phyloP scores from a whole-genome alignment of 2,113 vertebrate genomes.

The Xiphorhynchus elegans region DNA sequence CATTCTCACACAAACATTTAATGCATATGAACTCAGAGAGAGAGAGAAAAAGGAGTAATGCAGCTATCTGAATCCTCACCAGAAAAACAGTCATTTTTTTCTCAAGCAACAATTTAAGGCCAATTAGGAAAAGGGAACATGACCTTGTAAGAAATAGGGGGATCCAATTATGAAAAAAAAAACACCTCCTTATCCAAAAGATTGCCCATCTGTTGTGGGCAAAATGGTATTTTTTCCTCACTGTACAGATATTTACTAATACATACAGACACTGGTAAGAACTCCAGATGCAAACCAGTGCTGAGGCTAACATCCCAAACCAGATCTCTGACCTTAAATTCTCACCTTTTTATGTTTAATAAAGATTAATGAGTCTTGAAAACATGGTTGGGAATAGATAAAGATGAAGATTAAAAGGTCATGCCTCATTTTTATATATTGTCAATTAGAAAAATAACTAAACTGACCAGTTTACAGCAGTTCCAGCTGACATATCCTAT shows the following conservation, averaged over 20 bases:
- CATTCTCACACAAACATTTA: constrained; percentile 39
- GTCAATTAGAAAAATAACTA: background rate
- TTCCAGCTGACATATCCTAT: background rate
- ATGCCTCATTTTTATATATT: background rate
- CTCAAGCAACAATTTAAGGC: constrained; percentile 28
- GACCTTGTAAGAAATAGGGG: constrained; percentile 8
- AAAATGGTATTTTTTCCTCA: background rate
- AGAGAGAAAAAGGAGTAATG: background rate
- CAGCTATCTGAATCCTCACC: constrained; percentile 18
- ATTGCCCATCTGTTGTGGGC: background rate
- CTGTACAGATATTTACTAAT: background rate
- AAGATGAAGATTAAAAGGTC: constrained; percentile 15
- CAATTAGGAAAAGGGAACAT: constrained; percentile 17
- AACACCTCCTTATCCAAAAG: background rate
- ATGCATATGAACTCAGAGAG: constrained; percentile 30
- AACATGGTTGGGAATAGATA: constrained; percentile 33
- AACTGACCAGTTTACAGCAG: background rate
- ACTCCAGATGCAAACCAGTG: constrained; percentile 15
- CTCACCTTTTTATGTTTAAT: background rate
- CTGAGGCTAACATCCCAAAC: background rate
- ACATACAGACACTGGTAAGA: background rate
- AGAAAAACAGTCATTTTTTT: background rate
- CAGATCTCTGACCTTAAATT: background rate
- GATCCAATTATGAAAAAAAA: constrained; percentile 1
- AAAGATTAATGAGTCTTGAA: background rate